These are phyloP conservation scores for Onychomys torridus DNA, from an alignment of 2,797 vertebrate genomes.

Conservation along the genomic window DNA sequence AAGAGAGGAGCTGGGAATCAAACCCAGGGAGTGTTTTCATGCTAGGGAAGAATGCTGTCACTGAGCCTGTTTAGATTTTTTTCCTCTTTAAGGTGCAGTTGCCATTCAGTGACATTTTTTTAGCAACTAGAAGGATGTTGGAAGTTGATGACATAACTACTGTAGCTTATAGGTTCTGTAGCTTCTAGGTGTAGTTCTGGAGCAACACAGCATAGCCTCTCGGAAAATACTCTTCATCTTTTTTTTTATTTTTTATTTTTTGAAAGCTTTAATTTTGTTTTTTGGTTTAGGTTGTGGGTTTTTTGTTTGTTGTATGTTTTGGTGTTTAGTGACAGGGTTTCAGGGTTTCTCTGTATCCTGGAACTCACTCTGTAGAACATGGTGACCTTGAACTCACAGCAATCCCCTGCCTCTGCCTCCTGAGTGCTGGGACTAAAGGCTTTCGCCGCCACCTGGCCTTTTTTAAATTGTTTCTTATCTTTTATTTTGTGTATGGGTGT, in stretches of 20 bases:
- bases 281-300: background rate
- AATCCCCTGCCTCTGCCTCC: background rate
- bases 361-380: background rate
- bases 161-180: background rate
- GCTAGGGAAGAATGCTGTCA: background rate
- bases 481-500: background rate
- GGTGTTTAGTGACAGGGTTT: background rate
- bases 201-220: background rate
- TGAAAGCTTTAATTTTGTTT: background rate
- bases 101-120: background rate
- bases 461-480: background rate
- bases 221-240: background rate
- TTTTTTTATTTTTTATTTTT: background rate
- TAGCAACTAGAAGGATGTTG: conserved; percentile 30
- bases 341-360: background rate
- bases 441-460: background rate
- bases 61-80: background rate
- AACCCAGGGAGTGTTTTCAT: background rate
- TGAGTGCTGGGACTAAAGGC: background rate
- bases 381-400: background rate
- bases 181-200: background rate
- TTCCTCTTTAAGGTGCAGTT: background rate
- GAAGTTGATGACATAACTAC: background rate
- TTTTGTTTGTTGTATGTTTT: background rate
- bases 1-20: background rate